A percentile compares a stretch with the other conserved stretches of the same genome.
Conservation (phyloP, 2,888 invertebrate genomes). For the Phalera bucephala region DNA sequence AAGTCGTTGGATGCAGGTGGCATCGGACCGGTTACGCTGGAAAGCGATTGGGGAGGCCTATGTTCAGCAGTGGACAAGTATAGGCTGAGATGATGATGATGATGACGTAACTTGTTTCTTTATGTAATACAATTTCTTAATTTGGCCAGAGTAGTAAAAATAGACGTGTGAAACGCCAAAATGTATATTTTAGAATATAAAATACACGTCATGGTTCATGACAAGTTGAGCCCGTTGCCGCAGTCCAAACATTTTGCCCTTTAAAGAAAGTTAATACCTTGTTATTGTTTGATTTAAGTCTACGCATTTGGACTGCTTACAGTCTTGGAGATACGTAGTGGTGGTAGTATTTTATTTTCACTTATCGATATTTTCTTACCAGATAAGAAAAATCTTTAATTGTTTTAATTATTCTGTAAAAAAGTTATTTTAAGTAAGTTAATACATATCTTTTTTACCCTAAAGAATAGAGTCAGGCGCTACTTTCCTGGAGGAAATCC, state of each 20-base stretch:
- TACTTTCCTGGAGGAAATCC: too few relatives aligned
- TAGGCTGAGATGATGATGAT: too few relatives aligned
- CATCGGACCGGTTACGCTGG: too few relatives aligned
- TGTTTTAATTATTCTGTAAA: background rate
- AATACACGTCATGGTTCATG: background rate
- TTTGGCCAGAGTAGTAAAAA: background rate
- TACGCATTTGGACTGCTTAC: slow-evolving; percentile 13
- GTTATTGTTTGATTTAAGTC: slow-evolving; percentile 25
- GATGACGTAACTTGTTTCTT: too few relatives aligned
- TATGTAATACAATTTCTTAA: too few relatives aligned
- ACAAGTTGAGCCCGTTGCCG: background rate
- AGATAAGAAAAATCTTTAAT: too few relatives aligned
- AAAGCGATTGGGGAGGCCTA: too few relatives aligned
- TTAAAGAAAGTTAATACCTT: slow-evolving; percentile 34
- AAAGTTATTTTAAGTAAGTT: background rate
- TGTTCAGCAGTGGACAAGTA: too few relatives aligned
- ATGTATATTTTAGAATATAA: background rate
- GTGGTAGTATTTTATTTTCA: background rate
- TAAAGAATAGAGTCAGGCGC: too few relatives aligned
- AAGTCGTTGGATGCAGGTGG: too few relatives aligned
- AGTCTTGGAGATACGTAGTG: slow-evolving; percentile 18
- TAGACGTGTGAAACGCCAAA: background rate
- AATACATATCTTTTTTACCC: too few relatives aligned
- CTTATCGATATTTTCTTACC: too few relatives aligned
- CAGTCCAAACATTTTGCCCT: slow-evolving; percentile 28